These are phyloP conservation scores for Cyphomyrus plagiostoma DNA, from an alignment of 2,113 vertebrate genomes.

Conservation along the genomic window DNA sequence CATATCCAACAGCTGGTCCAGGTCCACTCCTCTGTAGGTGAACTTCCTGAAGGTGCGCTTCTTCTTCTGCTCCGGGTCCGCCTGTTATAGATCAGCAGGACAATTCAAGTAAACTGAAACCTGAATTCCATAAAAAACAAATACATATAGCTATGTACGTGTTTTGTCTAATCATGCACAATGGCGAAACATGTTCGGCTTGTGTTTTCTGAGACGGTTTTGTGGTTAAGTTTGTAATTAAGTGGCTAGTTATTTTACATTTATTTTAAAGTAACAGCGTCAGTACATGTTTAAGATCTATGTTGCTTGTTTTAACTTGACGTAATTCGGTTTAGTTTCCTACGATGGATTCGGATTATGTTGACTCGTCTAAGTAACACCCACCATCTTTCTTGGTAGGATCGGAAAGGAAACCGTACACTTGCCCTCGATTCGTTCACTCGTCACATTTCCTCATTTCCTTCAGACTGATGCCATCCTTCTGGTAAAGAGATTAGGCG, in stretches of 20 bases:
- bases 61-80: slow-evolving; percentile 94
- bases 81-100: slow-evolving; percentile 47
- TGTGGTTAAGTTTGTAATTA: background rate
- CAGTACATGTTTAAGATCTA: background rate
- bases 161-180: background rate
- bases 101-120: background rate
- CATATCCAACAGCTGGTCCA: slow-evolving; percentile 97
- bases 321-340: background rate
- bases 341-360: background rate
- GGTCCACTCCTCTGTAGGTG: slow-evolving; percentile 91
- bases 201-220: background rate
- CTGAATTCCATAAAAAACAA: background rate
- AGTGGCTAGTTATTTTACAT: background rate
- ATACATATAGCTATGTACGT: background rate
- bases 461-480: background rate
- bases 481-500: background rate
- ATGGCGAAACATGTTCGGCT: background rate
- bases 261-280: background rate
- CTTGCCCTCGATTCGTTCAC: background rate
- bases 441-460: background rate
- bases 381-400: background rate
- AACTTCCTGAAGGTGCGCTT: slow-evolving; percentile 95
- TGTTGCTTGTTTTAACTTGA: background rate
- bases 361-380: background rate
- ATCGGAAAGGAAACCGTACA: background rate